These are phyloP conservation scores for Oenanthe melanoleuca DNA, from an alignment of 2,113 vertebrate genomes.

Conservation along the genomic window DNA sequence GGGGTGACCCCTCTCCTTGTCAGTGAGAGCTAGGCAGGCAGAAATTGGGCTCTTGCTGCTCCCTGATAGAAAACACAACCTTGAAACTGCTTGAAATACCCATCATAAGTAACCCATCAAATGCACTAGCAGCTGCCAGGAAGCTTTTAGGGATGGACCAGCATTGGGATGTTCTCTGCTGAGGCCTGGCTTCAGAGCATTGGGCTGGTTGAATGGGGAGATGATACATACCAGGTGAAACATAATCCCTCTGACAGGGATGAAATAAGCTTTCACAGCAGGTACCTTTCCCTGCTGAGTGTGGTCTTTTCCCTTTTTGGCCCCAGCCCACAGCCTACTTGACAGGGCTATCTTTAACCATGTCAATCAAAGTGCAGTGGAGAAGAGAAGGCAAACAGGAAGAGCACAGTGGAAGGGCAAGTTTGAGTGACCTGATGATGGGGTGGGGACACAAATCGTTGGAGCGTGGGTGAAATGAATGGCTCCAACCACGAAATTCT, in stretches of 20 bases:
- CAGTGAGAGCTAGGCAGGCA: neutral
- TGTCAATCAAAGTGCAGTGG: neutral
- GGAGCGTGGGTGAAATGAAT: neutral
- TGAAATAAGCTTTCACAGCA: neutral
- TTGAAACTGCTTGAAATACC: neutral
- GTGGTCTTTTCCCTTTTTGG: neutral
- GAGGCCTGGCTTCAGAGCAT: neutral
- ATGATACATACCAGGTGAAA: neutral
- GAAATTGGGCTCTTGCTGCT: neutral
- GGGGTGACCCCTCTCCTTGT: too few species aligned
- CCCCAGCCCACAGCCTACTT: neutral
- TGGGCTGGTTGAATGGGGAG: rapidly evolving
- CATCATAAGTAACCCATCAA: neutral
- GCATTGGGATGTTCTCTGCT: neutral
- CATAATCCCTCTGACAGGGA: neutral
- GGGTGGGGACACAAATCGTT: neutral
- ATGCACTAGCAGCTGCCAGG: neutral
- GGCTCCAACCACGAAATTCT: neutral
- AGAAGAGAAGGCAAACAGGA: slow-evolving; percentile 4
- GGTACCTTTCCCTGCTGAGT: neutral
- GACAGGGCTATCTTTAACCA: neutral
- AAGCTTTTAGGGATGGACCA: neutral
- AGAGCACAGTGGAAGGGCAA: neutral
- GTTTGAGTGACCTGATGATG: neutral
- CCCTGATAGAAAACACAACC: neutral